Evolutionary conservation across 1,140 invertebrate genomes (phyloP), one percentile per base, ranked within the genome.

Genomic region (Drosophila erecta): DNA sequence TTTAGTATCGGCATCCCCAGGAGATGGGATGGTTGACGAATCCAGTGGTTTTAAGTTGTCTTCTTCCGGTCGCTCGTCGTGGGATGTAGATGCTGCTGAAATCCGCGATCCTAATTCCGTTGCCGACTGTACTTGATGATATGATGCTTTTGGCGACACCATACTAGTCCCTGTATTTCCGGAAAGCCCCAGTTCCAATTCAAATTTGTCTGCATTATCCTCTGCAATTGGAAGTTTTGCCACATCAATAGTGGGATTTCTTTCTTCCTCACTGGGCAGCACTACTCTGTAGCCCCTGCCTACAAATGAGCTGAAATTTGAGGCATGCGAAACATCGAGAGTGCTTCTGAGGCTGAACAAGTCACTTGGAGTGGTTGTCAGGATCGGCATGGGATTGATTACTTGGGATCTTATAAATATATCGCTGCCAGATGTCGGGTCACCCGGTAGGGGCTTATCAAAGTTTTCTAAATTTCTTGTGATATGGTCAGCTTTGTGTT

Each of bases 311-410:
- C 14, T 4, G 12, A 38, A 14, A 3, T 77, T 35, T 0, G 14
- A 10, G 1, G 53, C 49, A 4, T 62, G 3, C 1, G 15, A 14
- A 8, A 81, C 15, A 37, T 69, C 20, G 0, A 57, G 0, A 15
- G 69, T 30, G 38, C 79, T 78, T 12, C 4, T 41, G 3, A 83
- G 17, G 22, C 62, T 64, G 7, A 71, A 57, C 4, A 78, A 11
- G 1, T 71, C 43, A 3, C n/a, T 22, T 10, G 5, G 1, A 2
- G 2, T 2, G 0, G 4, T 14, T 7, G 1, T 12, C 3, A 7
- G 4, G 11, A 7, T 17, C 4, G 10, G 1, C 10, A 11, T 2
- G 1, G 30, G 17, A 10, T 10, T 35, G 7, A 17, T 43, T 3
- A 12, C 4, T 7, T 40, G 14, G 4, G 49, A n/a, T 12, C 3